These are phyloP conservation scores for Aquatica leii DNA, from an alignment of 2,888 invertebrate species.

Conservation along the genomic window DNA sequence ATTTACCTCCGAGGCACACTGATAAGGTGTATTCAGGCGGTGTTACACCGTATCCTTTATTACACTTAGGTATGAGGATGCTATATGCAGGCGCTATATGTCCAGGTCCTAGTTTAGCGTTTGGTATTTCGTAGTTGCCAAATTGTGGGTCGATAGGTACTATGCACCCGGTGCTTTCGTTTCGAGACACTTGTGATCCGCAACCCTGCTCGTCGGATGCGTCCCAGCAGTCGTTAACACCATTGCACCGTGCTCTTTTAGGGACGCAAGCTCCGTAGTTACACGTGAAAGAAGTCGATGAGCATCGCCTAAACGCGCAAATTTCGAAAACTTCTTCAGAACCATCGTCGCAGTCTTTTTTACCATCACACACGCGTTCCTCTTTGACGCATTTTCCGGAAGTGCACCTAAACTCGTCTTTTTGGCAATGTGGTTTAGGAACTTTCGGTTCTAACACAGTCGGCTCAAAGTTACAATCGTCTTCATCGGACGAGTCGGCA, in stretches of 20 bases:
- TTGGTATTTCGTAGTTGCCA: conserved; percentile 33
- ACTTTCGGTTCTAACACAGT: background rate
- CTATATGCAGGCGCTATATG: conserved; percentile 34
- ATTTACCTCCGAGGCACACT: conserved; percentile 19
- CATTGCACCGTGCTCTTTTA: conserved; percentile 59
- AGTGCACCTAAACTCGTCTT: conserved; percentile 40
- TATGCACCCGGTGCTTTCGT: background rate
- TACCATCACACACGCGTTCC: conserved; percentile 60
- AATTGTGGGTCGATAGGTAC: conserved; percentile 45
- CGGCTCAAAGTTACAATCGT: background rate
- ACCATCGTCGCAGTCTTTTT: conserved; percentile 57
- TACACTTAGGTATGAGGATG: conserved; percentile 41
- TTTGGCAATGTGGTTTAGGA: background rate
- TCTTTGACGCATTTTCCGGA: conserved; percentile 57
- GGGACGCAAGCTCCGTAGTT: conserved; percentile 58
- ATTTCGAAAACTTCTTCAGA: conserved; percentile 59
- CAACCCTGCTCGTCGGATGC: conserved; percentile 21
- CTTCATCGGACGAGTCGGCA: conserved; percentile 63
- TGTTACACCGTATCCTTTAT: background rate
- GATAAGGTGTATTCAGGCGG: conserved; percentile 5
- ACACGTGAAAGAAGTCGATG: conserved; percentile 47
- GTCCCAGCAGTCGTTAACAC: conserved; percentile 60
- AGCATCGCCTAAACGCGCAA: conserved; percentile 37
- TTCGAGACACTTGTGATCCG: background rate
- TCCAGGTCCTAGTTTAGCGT: conserved; percentile 26